Evolutionary conservation across 2,888 invertebrate species (phyloP).

Genomic region (Rambutsinella grinnellia): DNA sequence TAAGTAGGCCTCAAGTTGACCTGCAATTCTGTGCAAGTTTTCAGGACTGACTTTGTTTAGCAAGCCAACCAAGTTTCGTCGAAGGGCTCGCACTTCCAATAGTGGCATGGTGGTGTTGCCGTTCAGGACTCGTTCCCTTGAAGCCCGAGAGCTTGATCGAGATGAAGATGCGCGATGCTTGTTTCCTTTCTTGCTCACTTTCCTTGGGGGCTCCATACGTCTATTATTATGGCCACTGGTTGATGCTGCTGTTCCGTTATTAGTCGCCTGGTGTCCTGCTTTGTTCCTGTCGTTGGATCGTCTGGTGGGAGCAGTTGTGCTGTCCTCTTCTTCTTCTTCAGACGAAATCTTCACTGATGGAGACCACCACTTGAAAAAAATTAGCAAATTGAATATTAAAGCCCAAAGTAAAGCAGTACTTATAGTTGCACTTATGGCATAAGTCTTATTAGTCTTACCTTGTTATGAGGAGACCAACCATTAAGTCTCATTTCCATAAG

Average conservation of each 20-base stretch:
- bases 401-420: no score
- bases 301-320: not conserved
- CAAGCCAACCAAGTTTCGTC: conserved; percentile 44
- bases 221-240: conserved; percentile 15
- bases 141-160: conserved; percentile 38
- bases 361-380: conserved; percentile 66
- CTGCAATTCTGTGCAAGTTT: conserved; percentile 60
- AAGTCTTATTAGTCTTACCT: no score
- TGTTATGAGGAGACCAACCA: conserved; percentile 64
- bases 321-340: conserved; percentile 2
- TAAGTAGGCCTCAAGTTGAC: conserved; percentile 51
- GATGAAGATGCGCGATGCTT: conserved; percentile 30
- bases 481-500: conserved; percentile 63
- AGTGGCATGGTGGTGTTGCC: conserved; percentile 32
- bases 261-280: not conserved
- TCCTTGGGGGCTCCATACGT: conserved; percentile 18
- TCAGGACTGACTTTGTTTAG: conserved; percentile 63
- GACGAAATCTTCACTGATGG: conserved; percentile 57
- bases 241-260: conserved; percentile 13
- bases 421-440: no score
- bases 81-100: conserved; percentile 38
- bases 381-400: no score
- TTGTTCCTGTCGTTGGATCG: conserved; percentile 32
- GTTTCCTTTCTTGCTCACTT: conserved; percentile 37
- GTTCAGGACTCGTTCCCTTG: conserved; percentile 38